phyloP scores from a whole-genome alignment of 2,888 invertebrate genomes.

The Polia nebulosa region DNA sequence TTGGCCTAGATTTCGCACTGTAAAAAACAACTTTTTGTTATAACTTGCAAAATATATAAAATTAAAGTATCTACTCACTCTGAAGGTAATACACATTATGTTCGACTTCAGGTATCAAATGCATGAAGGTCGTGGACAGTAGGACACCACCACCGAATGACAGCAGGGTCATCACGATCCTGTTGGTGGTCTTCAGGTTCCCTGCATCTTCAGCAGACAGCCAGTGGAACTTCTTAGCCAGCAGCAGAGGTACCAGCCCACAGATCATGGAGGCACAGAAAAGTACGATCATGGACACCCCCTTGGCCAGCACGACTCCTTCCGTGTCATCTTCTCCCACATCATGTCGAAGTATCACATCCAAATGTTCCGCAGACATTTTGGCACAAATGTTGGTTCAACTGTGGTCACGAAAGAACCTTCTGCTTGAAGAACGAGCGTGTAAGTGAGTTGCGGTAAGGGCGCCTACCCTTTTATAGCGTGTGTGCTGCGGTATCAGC shows the following conservation, averaged over 20 bases:
- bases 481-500: slow-evolving; percentile 74
- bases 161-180: slow-evolving; percentile 91
- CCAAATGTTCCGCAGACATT: slow-evolving; percentile 70
- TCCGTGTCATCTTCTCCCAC: slow-evolving; percentile 75
- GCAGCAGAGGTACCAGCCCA: slow-evolving; percentile 94
- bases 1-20: slow-evolving; percentile 3
- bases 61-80: slow-evolving; percentile 78
- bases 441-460: slow-evolving; percentile 72
- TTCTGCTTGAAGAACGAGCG: slow-evolving; percentile 53
- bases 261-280: slow-evolving; percentile 94
- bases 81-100: slow-evolving; percentile 93
- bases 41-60: slow-evolving; percentile 1
- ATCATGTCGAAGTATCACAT: slow-evolving; percentile 67
- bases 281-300: slow-evolving; percentile 94
- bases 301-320: slow-evolving; percentile 93
- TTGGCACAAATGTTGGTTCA: slow-evolving; percentile 52
- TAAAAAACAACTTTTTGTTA: neutral
- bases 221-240: slow-evolving; percentile 93
- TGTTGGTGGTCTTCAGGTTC: slow-evolving; percentile 86
- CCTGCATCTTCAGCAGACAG: slow-evolving; percentile 86
- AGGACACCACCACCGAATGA: slow-evolving; percentile 97
- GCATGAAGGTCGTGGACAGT: slow-evolving; percentile 95
- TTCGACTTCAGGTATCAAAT: slow-evolving; percentile 95
- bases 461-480: slow-evolving; percentile 83
- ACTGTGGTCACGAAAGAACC: slow-evolving; percentile 34